Evolutionary conservation across 2,888 invertebrate species (phyloP).

Genomic region (Monoplex corrugatus): DNA sequence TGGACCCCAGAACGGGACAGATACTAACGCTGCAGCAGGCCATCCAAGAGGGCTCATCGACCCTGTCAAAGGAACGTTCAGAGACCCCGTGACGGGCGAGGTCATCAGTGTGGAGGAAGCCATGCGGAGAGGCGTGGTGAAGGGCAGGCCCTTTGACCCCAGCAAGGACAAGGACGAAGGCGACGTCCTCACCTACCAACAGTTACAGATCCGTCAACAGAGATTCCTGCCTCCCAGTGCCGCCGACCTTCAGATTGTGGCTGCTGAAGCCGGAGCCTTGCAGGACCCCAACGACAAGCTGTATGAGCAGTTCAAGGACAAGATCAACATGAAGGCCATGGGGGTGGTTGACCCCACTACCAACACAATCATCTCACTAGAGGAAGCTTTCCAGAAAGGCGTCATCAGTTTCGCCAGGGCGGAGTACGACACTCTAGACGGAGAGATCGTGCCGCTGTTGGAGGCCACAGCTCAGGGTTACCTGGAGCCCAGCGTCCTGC

Average conservation of each 20-base stretch:
- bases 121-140: conserved; percentile 72
- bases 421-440: conserved; percentile 67
- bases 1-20: conserved; percentile 72
- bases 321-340: conserved; percentile 66
- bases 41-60: conserved; percentile 74
- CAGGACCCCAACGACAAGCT: conserved; percentile 65
- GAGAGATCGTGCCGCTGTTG: conserved; percentile 68
- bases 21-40: conserved; percentile 72
- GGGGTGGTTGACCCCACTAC: conserved; percentile 63
- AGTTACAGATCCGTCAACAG: conserved; percentile 74
- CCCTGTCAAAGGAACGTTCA: conserved; percentile 71
- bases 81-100: conserved; percentile 75
- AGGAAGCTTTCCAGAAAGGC: conserved; percentile 75
- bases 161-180: conserved; percentile 61
- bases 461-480: conserved; percentile 74
- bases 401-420: conserved; percentile 72
- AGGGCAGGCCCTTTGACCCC: conserved; percentile 66
- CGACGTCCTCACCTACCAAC: conserved; percentile 70
- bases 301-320: conserved; percentile 68
- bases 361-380: conserved; percentile 71
- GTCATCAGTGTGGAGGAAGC: conserved; percentile 74
- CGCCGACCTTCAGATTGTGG: conserved; percentile 61
- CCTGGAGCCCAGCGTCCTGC: conserved; percentile 69
- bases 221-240: conserved; percentile 67
- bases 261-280: conserved; percentile 62